A percentile compares a stretch with the other conserved stretches of the same genome.
Conservation (phyloP, 2,888 invertebrate genomes). For the Cantharis rustica region DNA sequence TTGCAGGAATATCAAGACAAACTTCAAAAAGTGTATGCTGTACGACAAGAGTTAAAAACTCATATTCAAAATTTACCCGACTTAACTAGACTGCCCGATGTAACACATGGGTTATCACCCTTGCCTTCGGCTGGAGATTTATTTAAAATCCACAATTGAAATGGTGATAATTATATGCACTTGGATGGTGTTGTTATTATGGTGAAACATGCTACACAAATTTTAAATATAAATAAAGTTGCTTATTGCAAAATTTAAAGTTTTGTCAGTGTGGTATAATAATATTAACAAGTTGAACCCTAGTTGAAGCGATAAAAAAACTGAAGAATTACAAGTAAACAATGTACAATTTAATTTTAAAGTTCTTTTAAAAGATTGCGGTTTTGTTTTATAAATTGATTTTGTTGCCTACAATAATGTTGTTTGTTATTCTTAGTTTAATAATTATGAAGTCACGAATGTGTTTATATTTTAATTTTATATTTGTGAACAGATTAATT, state of each 20-base stretch:
- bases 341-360: neutral
- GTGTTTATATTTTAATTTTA: too few relatives aligned
- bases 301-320: neutral
- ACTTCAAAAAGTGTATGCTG: conserved; percentile 81
- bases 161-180: neutral
- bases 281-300: neutral
- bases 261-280: neutral
- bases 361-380: neutral
- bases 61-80: conserved; percentile 95
- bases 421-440: neutral
- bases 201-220: neutral
- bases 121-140: conserved; percentile 94
- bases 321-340: neutral
- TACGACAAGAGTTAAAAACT: conserved; percentile 87
- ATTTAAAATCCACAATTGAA: conserved; percentile 68
- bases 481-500: neutral
- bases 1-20: conserved; percentile 91
- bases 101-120: conserved; percentile 90
- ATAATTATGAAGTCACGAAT: neutral
- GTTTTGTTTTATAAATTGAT: neutral
- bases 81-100: conserved; percentile 87
- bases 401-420: neutral
- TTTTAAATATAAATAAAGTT: neutral
- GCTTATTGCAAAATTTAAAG: conserved; percentile 1
- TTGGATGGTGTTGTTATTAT: neutral